Base-by-base conservation (phyloP, 2,888 invertebrate genomes). In the Drosophila formosana region DNA sequence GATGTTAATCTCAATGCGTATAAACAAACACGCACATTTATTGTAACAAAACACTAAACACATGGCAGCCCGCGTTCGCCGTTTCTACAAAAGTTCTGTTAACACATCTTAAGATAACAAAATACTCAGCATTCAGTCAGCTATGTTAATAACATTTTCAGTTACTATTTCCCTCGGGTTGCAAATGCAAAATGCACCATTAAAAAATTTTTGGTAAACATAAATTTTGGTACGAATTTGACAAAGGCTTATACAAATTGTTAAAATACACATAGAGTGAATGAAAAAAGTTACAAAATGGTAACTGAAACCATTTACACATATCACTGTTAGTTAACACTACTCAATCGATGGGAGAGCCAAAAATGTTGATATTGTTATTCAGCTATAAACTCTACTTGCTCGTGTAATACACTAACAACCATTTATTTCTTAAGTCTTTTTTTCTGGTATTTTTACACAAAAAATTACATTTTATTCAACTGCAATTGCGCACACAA, bases 1-100 rank as follows among this genome's bases (percentile, higher is more conserved):
- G 64, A 64, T 64, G 41, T 58, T 58, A 75, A 76, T 75, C 52
- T 75, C 80, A 64, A 70, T 71, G 63, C 64, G 52, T 57, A 61
- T n/a, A 75, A 37, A 69, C 57, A 75, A 51, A 75, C 50, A 13
- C 50, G 26, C 39, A 50, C 46, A 47, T 30, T 46, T 37, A 8
- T 53, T 45, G 34, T 34, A 62, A 39, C 46, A 53, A 74, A 57
- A 68, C 75, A 69, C 60, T 62, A 66, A 75, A 58, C 67, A 58
- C 47, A 60, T 47, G 53, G 55, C 63, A 51, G 43, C 45, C 43
- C 43, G 55, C 55, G 43, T 34, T 61, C 18, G 41, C 52, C 43
- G 32, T 32, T 18, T 18, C 13, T 13, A 18, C 3, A 41, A 41
- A 41, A 7, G 2, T 51, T 39, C 30, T 45, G 30, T 43, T 41